Percentiles rank a stretch among this genome's conserved stretches.
Conservation (phyloP, 2,113 vertebrate genomes). For the Hypocryptadius cinnamomeus region DNA sequence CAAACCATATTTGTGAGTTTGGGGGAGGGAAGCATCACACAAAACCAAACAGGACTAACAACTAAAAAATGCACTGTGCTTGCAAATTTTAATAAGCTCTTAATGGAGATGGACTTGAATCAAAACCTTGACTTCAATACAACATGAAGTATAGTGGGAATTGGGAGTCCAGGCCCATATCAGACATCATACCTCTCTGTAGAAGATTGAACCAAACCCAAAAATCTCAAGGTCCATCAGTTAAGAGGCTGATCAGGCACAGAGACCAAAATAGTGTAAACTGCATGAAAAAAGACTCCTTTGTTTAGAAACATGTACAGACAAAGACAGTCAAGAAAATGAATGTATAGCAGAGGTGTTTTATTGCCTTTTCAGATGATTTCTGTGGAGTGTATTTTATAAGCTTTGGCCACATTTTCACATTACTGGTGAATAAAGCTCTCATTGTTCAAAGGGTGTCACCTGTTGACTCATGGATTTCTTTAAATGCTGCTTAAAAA, state of each 20-base stretch:
- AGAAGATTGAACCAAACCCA: background rate
- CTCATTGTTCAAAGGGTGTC: conserved; percentile 30
- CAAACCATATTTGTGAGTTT: background rate
- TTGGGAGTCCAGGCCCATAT: background rate
- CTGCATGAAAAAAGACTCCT: background rate
- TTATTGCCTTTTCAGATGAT: conserved; percentile 21
- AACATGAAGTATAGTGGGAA: background rate
- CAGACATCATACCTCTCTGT: background rate
- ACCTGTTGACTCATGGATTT: conserved; percentile 38
- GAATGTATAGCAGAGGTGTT: background rate
- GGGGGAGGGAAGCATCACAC: background rate
- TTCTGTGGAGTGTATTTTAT: conserved; percentile 15
- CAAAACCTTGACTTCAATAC: background rate
- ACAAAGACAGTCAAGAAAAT: background rate
- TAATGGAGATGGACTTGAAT: background rate
- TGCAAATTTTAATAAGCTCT: background rate
- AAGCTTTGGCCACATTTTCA: background rate
- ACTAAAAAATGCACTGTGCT: background rate
- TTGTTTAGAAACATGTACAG: background rate
- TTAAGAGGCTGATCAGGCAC: background rate
- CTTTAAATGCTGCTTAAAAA: conserved; percentile 16
- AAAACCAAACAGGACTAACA: background rate
- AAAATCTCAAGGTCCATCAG: background rate
- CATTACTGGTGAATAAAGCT: background rate
- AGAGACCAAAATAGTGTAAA: background rate